Base-by-base conservation (phyloP, 2,888 invertebrate species). In the Peribatodes rhomboidaria region DNA sequence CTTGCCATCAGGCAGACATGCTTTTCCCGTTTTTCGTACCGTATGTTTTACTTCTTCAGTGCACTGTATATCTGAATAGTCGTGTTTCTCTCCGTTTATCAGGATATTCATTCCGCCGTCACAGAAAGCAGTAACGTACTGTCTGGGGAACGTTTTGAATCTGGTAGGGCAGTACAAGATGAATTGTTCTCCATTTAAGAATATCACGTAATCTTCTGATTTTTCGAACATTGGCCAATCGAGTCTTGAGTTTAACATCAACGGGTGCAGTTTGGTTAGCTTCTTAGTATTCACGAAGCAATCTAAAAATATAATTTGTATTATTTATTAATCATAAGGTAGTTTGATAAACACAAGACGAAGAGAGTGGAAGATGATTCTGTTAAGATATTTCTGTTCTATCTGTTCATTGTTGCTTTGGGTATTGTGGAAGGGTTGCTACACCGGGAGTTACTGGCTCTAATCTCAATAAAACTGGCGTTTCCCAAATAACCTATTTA, bases 1-100 rank as follows among this genome's bases (percentile, higher is more conserved):
- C 3, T 79, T 69, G 0, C 65, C 67, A n/a, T n/a, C n/a, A 2
- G 57, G 52, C 2, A 59, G 37, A 50, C 88, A 88, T 10, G n/a
- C 0, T 0, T 4, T 44, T 2, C 73, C 70, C 6, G 76, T 80
- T 42, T 54, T 49, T 37, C 50, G 64, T 10, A 75, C 42, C 9
- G 63, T 31, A 7, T 82, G 79, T 27, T 67, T 65, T 0, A 75
- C 44, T 70, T 78, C 71, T n/a, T 76, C 68, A 1, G 65, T 71
- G 64, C 88, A 89, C 61, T 74, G 68, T 7, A 89, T 68, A 13
- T 86, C 79, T 7, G 72, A 61, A 55, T 75, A 86, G 27, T 79
- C 66, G 7, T 76, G 77, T 1, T 9, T 18, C 1, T 57, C 63
- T 0, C 74, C 77, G 8, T 71, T 33, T 0, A 85, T 68, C 16